Evolutionary conservation across 2,113 vertebrate genomes (phyloP), one percentile per base, ranked within the genome.

Genomic region (Siniperca chuatsi): DNA sequence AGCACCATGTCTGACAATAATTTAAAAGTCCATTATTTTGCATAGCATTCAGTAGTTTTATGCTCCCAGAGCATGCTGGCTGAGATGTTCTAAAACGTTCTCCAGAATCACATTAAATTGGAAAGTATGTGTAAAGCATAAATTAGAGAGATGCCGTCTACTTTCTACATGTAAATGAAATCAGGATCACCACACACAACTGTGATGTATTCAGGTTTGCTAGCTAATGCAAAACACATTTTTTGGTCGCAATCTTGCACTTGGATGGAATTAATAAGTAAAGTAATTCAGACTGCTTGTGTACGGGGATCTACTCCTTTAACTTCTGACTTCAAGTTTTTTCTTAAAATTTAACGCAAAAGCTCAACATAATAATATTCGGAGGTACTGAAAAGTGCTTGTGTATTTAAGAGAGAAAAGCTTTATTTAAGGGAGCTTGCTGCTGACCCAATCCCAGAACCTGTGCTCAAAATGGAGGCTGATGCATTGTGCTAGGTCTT

Each of bases 361-460:
- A 25, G 4, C 42, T 20, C 7, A 50, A 10, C 44, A 69, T 7
- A 48, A 68, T n/a, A 4, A n/a, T 50, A 65, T 44, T 5, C 13
- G 4, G 2, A 65, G 20, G 11, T 13, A 15, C 16, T 66, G 10
- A 48, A 74, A 75, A 40, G 15, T 60, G 35, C 12, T 15, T 46
- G 8, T 44, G 40, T 35, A 8, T 55, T 29, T 62, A 25, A 75
- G 37, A 48, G 21, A 1, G 12, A 16, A 10, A n/a, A 67, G 29
- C 3, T 75, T 25, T 48, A n/a, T 42, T 67, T 33, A 37, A 70
- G 44, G 57, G 61, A 40, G 35, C 18, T 42, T 79, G 61, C 4
- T 78, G 80, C 68, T 58, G 55, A 25, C 40, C 57, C 7, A 55
- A 66, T 21, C 67, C 21, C 54, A 67, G 55, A 66, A 65, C 5